Conservation (phyloP, 2,888 invertebrate species). For the Xestia rhomboidea region DNA sequence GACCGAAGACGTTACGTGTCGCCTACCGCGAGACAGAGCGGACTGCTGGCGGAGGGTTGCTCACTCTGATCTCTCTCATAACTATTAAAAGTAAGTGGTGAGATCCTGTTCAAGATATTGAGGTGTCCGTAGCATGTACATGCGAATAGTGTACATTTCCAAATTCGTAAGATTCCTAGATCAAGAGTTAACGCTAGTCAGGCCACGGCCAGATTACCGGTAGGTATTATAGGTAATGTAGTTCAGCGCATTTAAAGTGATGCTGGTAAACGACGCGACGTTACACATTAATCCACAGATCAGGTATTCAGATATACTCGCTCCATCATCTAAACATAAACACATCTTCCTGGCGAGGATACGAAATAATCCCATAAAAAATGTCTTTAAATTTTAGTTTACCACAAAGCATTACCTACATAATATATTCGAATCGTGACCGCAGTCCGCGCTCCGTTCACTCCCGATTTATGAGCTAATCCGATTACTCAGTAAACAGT, state of each 20-base stretch:
- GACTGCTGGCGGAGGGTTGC: background rate
- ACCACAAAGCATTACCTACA: background rate
- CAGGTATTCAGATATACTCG: background rate
- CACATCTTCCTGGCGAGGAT: background rate
- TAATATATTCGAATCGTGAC: background rate
- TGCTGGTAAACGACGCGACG: background rate
- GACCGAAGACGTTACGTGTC: background rate
- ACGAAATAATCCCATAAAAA: background rate
- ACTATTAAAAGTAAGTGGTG: background rate
- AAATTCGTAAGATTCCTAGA: too few species aligned
- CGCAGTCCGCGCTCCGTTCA: background rate
- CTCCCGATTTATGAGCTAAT: constrained; percentile 20
- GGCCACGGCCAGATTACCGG: too few species aligned
- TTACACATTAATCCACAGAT: background rate
- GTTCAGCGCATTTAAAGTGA: too few species aligned
- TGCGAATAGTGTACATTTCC: background rate
- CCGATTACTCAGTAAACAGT: constrained; percentile 22
- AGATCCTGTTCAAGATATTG: background rate
- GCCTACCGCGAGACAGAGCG: background rate
- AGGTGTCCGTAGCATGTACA: background rate
- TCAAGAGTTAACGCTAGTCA: background rate
- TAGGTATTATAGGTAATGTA: background rate
- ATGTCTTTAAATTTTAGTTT: background rate
- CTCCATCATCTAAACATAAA: background rate
- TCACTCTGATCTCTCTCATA: background rate